These are phyloP conservation scores for Dicentrarchus labrax DNA, from an alignment of 2,113 vertebrate genomes.

Conservation along the genomic window DNA sequence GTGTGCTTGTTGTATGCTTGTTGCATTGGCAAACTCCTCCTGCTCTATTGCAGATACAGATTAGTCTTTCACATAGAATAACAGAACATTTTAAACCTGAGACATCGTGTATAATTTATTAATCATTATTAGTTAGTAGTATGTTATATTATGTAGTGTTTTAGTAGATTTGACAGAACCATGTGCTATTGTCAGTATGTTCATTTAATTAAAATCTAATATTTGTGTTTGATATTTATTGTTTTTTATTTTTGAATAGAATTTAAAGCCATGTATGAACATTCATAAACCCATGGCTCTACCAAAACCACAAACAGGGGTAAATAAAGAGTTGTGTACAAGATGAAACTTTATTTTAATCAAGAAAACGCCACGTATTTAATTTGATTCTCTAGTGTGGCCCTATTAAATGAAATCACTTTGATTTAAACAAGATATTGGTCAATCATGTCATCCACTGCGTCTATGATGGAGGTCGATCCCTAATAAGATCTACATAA, in stretches of 20 bases:
- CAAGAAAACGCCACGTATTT: background rate
- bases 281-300: background rate
- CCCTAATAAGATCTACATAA: background rate
- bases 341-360: background rate
- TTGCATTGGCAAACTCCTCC: background rate
- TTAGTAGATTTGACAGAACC: background rate
- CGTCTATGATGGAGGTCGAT: background rate
- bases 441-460: background rate
- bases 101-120: background rate
- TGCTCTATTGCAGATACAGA: background rate
- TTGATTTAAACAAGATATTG: background rate
- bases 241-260: background rate
- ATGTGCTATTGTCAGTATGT: background rate
- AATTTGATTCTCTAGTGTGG: background rate
- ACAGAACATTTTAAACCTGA: background rate
- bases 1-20: constrained; percentile 7
- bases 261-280: background rate
- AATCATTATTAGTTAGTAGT: background rate
- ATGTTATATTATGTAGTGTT: no score
- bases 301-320: background rate
- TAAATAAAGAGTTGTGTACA: background rate
- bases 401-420: background rate
- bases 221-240: background rate
- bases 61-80: background rate
- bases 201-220: background rate